Conservation (phyloP, 2,113 vertebrate genomes). For the Thermophis baileyi region DNA sequence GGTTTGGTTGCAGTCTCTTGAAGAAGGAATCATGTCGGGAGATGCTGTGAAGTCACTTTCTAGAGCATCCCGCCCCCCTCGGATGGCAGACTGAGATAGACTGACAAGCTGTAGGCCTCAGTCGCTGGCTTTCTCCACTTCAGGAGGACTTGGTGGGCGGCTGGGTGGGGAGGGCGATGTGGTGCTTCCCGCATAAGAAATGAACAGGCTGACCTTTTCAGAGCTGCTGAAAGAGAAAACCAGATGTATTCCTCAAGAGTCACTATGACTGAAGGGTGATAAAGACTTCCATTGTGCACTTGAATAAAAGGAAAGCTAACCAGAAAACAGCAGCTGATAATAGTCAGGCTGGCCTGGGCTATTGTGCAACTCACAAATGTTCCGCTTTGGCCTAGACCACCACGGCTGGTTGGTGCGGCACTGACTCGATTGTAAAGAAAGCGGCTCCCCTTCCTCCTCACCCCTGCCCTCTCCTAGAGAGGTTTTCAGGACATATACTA, state of each 20-base stretch:
- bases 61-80: constrained; percentile 71
- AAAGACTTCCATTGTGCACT: constrained; percentile 78
- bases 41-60: constrained; percentile 68
- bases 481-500: constrained; percentile 61
- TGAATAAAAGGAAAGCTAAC: constrained; percentile 80
- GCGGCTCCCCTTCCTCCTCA: constrained; percentile 54
- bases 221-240: constrained; percentile 81
- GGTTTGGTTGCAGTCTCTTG: constrained; percentile 32
- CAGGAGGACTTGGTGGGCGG: constrained; percentile 45
- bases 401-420: constrained; percentile 70
- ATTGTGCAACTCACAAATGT: constrained; percentile 79
- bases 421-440: constrained; percentile 49
- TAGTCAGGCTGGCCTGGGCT: constrained; percentile 79
- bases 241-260: constrained; percentile 85
- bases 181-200: constrained; percentile 79
- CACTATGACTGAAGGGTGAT: constrained; percentile 80
- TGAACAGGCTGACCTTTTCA: constrained; percentile 83
- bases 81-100: constrained; percentile 73
- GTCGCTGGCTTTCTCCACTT: constrained; percentile 67
- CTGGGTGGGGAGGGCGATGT: constrained; percentile 47
- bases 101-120: constrained; percentile 76
- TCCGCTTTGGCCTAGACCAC: constrained; percentile 80
- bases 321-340: constrained; percentile 84
- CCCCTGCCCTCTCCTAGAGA: constrained; percentile 63
- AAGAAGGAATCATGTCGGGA: constrained; percentile 57